A percentile compares a stretch with the other conserved stretches of the same genome.
These are phyloP conservation scores for Mirounga angustirostris DNA, from an alignment of 2,113 vertebrate genomes.

Conservation along the genomic window DNA sequence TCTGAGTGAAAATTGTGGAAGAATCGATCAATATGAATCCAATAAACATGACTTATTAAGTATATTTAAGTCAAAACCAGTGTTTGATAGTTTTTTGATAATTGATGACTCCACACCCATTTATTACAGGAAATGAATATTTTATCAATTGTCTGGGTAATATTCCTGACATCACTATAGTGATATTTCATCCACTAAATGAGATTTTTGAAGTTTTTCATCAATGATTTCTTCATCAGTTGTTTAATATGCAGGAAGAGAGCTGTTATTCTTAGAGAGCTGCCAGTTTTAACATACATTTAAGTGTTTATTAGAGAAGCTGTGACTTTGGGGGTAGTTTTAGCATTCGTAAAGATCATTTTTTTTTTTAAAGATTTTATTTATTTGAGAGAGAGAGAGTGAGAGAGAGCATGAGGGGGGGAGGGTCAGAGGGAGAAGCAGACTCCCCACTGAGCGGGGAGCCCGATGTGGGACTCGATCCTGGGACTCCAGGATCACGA, in stretches of 20 bases:
- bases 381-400: too few relatives aligned
- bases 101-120: neutral
- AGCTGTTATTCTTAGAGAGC: neutral
- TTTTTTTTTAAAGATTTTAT: neutral
- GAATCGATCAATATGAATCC: conserved; percentile 35
- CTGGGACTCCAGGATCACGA: too few relatives aligned
- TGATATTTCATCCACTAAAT: conserved; percentile 25
- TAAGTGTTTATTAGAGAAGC: conserved; percentile 15
- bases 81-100: conserved; percentile 31
- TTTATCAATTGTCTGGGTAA: neutral
- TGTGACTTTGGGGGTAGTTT: neutral
- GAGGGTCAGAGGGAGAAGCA: too few relatives aligned
- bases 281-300: neutral
- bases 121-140: conserved; percentile 34
- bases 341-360: neutral
- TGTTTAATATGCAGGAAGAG: neutral
- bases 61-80: conserved; percentile 56
- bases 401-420: too few relatives aligned
- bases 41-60: neutral
- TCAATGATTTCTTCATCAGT: conserved; percentile 30
- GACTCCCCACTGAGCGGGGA: too few relatives aligned
- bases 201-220: conserved; percentile 36
- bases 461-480: too few relatives aligned
- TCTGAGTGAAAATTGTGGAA: conserved; percentile 48
- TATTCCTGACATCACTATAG: neutral